Base-by-base conservation (phyloP, 2,113 vertebrate genomes). In the Engraulis encrasicolus region DNA sequence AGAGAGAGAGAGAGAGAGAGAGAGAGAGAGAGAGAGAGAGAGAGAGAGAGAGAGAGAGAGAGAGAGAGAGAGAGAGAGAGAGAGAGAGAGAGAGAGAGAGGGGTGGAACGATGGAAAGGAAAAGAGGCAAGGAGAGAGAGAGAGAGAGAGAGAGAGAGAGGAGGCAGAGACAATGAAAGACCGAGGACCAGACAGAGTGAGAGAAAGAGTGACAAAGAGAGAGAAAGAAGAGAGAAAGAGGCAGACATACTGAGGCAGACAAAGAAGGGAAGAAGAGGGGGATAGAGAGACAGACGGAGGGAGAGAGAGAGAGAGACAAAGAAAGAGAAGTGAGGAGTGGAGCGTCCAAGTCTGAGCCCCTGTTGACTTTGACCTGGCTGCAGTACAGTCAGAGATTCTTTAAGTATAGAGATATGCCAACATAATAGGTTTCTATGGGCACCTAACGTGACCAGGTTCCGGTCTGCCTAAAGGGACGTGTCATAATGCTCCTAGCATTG, bases 41-140 rank as follows among this genome's bases (percentile, higher is more conserved):
- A 85, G 66, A 82, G 58, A 19, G 78, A 77, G 81, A 71, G 79
- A 80, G 52, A 78, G 7, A 66, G 36, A 54, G 45, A 61, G 78
- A 81, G 50, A 74, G 27, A 12, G 58, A 58, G 50, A 79, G 17
- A 83, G 49, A 18, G 66, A 48, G 9, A 52, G 40, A 85, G 36
- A 77, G 81, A 80, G n/a, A 90, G 81, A 82, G 31, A 82, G 80
- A 82, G 20, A 34, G 17, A 81, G 11, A 81, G 45, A 71, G 27
- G 52, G 58, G 12, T n/a, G n/a, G n/a, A n/a, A n/a, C n/a, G n/a
- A 79, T 2, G 0, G 80, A 52, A 83, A 15, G 78, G n/a, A 0
- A 58, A 5, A 37, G 11, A 80, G 48, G n/a, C n/a, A 23, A 19
- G 12, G 19, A 80, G 45, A 79, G 38, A 45, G 17, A 45, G 23